Percentiles rank a stretch among this genome's conserved stretches.
Evolutionary conservation across 1,140 invertebrate genomes (phyloP).

Genomic region (Pachypeltis micranthus): DNA sequence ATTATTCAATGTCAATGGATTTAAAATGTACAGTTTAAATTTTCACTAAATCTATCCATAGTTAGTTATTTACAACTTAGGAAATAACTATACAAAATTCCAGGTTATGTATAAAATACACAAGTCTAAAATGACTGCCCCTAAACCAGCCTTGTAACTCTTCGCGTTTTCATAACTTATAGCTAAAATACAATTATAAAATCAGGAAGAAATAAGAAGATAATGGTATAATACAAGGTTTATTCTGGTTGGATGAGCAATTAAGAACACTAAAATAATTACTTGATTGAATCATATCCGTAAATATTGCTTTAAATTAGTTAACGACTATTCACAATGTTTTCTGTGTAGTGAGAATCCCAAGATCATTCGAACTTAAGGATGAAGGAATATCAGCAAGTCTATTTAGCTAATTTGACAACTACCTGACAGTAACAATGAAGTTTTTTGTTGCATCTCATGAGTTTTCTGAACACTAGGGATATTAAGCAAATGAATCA

Average conservation of each 20-base stretch:
- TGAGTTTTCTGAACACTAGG: not conserved
- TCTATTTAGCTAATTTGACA: not conserved
- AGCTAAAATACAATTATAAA: not conserved
- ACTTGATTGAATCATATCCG: not conserved
- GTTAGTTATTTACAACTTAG: conserved; percentile 18
- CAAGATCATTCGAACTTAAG: too few relatives aligned
- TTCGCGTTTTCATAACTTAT: not conserved
- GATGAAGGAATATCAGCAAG: too few relatives aligned
- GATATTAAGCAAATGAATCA: too few relatives aligned
- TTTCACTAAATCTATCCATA: conserved; percentile 17
- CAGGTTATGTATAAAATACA: conserved; percentile 18
- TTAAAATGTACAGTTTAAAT: conserved; percentile 18
- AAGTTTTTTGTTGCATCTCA: not conserved
- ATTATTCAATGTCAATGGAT: too few relatives aligned
- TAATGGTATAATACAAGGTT: conserved; percentile 7
- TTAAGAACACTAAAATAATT: not conserved
- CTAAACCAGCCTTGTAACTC: conserved; percentile 2
- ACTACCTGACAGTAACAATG: not conserved
- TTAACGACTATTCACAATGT: not conserved
- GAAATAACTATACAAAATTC: conserved; percentile 16
- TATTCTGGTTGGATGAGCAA: conserved; percentile 6
- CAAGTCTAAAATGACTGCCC: conserved; percentile 15
- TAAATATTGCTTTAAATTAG: not conserved
- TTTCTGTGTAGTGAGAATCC: not conserved
- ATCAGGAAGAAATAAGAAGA: conserved; percentile 11